Conservation (phyloP, 2,797 vertebrate genomes). For the Takifugu rubripes region DNA sequence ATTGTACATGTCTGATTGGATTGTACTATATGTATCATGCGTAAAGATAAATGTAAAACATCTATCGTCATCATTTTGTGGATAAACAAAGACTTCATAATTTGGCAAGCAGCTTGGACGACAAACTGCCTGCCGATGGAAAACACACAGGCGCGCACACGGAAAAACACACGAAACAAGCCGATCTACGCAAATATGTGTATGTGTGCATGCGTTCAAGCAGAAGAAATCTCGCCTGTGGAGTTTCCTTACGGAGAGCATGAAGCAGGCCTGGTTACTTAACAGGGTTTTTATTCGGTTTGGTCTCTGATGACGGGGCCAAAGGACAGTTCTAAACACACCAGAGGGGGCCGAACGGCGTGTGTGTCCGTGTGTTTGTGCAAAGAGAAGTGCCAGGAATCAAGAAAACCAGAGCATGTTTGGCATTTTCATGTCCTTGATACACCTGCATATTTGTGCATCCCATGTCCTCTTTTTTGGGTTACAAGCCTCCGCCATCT, state of each 20-base stretch:
- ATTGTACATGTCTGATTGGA: slow-evolving; percentile 46
- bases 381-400: slow-evolving; percentile 32
- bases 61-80: slow-evolving; percentile 40
- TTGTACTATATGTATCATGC: slow-evolving; percentile 61
- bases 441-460: slow-evolving; percentile 12
- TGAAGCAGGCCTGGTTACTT: slow-evolving; percentile 64
- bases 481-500: neutral
- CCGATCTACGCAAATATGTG: slow-evolving; percentile 24
- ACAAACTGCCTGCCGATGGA: slow-evolving; percentile 39
- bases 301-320: slow-evolving; percentile 59
- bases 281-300: slow-evolving; percentile 61
- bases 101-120: slow-evolving; percentile 46
- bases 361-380: slow-evolving; percentile 11
- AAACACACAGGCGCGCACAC: slow-evolving; percentile 26
- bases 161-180: slow-evolving; percentile 26
- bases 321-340: slow-evolving; percentile 57
- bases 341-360: slow-evolving; percentile 56
- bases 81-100: slow-evolving; percentile 28
- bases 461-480: neutral
- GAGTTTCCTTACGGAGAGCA: slow-evolving; percentile 68
- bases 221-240: slow-evolving; percentile 54
- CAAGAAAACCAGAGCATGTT: slow-evolving; percentile 16
- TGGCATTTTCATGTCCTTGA: slow-evolving; percentile 7
- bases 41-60: slow-evolving; percentile 64
- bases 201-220: slow-evolving; percentile 23